Conservation (phyloP, 2,113 vertebrate species). For the Eira barbara region DNA sequence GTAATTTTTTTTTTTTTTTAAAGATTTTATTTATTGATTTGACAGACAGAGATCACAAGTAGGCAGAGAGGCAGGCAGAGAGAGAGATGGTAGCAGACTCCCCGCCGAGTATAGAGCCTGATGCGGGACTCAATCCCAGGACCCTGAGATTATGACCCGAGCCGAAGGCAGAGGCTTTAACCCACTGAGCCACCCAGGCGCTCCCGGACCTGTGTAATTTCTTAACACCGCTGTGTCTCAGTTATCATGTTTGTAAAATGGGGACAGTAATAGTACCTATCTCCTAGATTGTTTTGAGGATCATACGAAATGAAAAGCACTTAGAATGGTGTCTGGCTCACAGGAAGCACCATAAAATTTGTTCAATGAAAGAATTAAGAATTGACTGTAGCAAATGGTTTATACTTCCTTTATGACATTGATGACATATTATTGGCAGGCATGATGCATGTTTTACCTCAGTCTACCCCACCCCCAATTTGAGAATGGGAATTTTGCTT, state of each 20-base stretch:
- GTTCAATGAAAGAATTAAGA: not conserved
- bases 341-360: not conserved
- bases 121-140: too few relatives aligned
- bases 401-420: not conserved
- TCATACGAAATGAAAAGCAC: not conserved
- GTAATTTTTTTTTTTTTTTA: not conserved
- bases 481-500: not conserved
- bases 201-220: not conserved
- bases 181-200: too few relatives aligned
- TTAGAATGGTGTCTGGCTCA: not conserved
- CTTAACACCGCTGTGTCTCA: not conserved
- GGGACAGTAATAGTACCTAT: not conserved
- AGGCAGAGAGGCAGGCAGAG: too few relatives aligned
- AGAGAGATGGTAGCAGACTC: too few relatives aligned
- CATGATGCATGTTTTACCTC: not conserved
- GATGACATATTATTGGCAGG: not conserved
- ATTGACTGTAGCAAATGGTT: not conserved
- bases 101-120: too few relatives aligned
- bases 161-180: too few relatives aligned
- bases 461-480: not conserved
- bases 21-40: too few relatives aligned
- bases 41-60: too few relatives aligned
- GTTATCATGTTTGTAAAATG: not conserved
- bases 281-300: not conserved
- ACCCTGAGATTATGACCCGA: too few relatives aligned